These are phyloP conservation scores for Catocala sponsa DNA, from an alignment of 2,888 invertebrate species.

Conservation along the genomic window DNA sequence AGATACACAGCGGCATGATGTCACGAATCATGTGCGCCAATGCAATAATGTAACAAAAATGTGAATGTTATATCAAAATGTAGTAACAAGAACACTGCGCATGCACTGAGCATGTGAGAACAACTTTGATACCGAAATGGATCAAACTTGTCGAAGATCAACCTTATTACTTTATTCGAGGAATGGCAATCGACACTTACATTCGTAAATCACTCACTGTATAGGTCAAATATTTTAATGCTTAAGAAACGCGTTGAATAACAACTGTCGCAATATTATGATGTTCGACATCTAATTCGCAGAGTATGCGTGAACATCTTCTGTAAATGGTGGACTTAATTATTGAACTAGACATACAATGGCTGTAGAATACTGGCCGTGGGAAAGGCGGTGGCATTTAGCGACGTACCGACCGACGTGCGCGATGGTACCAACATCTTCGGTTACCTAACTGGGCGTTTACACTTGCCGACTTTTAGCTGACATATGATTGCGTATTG, in stretches of 20 bases:
- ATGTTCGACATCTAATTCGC: slow-evolving; percentile 5
- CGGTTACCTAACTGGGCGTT: slow-evolving; percentile 61
- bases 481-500: background rate
- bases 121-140: background rate
- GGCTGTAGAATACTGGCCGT: slow-evolving; percentile 68
- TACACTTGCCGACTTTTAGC: slow-evolving; percentile 2
- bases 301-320: slow-evolving; percentile 35
- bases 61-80: background rate
- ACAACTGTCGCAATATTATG: slow-evolving; percentile 13
- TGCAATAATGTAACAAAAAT: slow-evolving; percentile 11
- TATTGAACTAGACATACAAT: slow-evolving; percentile 75
- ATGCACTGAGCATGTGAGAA: background rate
- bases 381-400: slow-evolving; percentile 77
- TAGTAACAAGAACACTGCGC: background rate
- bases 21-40: slow-evolving; percentile 29
- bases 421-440: slow-evolving; percentile 59
- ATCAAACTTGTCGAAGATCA: background rate
- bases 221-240: slow-evolving; percentile 8
- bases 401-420: slow-evolving; percentile 30
- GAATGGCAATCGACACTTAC: background rate
- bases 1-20: slow-evolving; percentile 27
- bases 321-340: slow-evolving; percentile 63
- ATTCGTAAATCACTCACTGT: background rate
- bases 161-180: background rate
- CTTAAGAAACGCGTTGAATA: slow-evolving; percentile 12